Conservation (phyloP, 2,888 invertebrate species). For the Sminthurides aquaticus region DNA sequence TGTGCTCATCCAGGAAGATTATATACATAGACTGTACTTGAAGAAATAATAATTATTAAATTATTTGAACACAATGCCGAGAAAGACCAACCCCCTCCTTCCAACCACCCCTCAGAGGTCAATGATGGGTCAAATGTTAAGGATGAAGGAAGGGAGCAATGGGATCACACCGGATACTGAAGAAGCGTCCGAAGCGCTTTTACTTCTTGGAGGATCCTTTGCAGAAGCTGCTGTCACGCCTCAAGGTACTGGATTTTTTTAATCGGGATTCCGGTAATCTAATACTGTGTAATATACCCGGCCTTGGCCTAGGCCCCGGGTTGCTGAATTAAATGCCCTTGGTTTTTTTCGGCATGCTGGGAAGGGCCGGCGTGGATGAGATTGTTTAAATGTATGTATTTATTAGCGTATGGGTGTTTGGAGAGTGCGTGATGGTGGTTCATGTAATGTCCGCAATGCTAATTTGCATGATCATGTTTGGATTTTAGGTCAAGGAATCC, state of each 20-base stretch:
- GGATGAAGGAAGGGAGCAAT: background rate
- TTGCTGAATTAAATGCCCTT: too few species aligned
- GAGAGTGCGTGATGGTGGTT: too few species aligned
- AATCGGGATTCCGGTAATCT: conserved; percentile 1
- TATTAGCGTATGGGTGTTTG: too few species aligned
- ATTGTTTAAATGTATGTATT: too few species aligned
- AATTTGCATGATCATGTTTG: background rate
- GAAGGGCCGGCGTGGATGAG: too few species aligned
- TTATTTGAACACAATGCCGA: conserved; percentile 9
- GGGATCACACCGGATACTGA: conserved; percentile 26
- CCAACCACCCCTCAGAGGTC: conserved; percentile 18
- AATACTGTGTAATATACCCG: background rate
- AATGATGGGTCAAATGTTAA: background rate
- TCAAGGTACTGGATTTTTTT: conserved; percentile 12
- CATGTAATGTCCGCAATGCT: too few species aligned
- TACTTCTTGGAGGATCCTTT: conserved; percentile 30
- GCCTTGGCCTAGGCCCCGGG: too few species aligned
- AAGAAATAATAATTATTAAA: conserved; percentile 5
- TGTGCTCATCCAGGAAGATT: background rate
- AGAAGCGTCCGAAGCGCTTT: conserved; percentile 37
- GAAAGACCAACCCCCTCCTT: conserved; percentile 21
- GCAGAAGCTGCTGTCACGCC: conserved; percentile 20
- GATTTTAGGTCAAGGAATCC: conserved; percentile 31
- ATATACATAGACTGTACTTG: too few species aligned
- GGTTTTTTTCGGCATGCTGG: too few species aligned